A percentile compares a stretch with the other conserved stretches of the same genome.
Conservation (phyloP, 2,113 vertebrate species). For the crab-eating macaque (Macaca fascicularis) region DNA sequence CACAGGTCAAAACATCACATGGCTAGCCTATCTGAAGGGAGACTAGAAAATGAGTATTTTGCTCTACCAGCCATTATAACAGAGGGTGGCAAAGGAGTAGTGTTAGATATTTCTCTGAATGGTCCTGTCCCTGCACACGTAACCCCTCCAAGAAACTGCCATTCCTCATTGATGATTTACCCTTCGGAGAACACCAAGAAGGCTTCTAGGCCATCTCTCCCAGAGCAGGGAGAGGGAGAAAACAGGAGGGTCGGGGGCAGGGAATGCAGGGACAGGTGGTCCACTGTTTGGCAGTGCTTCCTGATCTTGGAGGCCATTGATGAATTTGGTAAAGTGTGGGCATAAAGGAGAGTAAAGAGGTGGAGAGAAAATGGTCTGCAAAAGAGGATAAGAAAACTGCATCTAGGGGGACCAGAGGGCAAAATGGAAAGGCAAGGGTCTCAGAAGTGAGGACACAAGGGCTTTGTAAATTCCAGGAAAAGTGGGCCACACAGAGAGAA, state of each 20-base stretch:
- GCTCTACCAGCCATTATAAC: background rate
- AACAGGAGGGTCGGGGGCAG: fast-evolving
- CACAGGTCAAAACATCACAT: background rate
- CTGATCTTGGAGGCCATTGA: background rate
- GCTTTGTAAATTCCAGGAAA: background rate
- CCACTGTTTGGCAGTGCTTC: background rate
- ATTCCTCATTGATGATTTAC: background rate
- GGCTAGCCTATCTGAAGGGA: background rate
- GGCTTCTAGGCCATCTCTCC: background rate
- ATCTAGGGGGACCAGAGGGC: no score
- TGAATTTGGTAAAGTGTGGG: background rate
- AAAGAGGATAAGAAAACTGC: background rate
- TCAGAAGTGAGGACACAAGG: background rate
- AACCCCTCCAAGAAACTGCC: background rate
- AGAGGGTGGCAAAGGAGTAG: background rate
- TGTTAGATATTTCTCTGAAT: background rate
- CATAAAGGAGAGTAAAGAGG: background rate
- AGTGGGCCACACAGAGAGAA: background rate
- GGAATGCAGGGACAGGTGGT: background rate
- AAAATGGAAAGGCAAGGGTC: background rate
- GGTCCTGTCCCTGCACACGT: fast-evolving
- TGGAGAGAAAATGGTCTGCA: background rate
- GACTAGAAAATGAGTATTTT: background rate
- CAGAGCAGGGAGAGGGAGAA: background rate
- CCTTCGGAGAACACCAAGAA: background rate